phyloP scores from a whole-genome alignment of 1,140 invertebrate genomes.

The Drosophila setifemur region DNA sequence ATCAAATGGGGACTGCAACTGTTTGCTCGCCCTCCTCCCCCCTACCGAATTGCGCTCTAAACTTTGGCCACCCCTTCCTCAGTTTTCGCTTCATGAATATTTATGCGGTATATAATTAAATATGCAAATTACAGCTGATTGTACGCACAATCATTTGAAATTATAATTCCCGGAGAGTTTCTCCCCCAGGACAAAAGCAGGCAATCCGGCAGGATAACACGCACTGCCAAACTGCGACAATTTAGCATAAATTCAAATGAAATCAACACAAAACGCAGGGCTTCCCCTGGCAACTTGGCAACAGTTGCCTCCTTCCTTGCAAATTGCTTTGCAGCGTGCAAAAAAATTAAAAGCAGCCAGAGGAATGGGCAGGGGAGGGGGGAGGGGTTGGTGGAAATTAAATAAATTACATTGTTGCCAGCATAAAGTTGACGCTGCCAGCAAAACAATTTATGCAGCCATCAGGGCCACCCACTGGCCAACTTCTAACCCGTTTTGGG shows the following conservation, averaged over 20 bases:
- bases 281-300: conserved; percentile 24
- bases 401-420: conserved; percentile 76
- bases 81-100: conserved; percentile 75
- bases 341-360: conserved; percentile 28
- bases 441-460: conserved; percentile 72
- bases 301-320: conserved; percentile 60
- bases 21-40: not conserved
- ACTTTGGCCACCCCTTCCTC: conserved; percentile 44
- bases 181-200: conserved; percentile 5
- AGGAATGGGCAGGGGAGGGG: not conserved
- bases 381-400: conserved; percentile 45
- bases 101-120: conserved; percentile 74
- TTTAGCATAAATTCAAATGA: conserved; percentile 79
- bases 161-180: conserved; percentile 57
- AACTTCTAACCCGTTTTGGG: conserved; percentile 24
- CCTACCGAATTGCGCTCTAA: conserved; percentile 1
- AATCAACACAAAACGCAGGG: conserved; percentile 47
- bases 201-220: conserved; percentile 64
- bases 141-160: conserved; percentile 80
- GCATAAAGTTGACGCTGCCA: conserved; percentile 65
- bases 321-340: conserved; percentile 36
- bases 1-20: conserved; percentile 9
- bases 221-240: conserved; percentile 68
- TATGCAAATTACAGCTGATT: conserved; percentile 80
- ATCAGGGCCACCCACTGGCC: conserved; percentile 24